Evolutionary conservation across 2,888 invertebrate species (phyloP), one percentile per base, ranked within the genome.

Genomic region (Tinea trinotella): DNA sequence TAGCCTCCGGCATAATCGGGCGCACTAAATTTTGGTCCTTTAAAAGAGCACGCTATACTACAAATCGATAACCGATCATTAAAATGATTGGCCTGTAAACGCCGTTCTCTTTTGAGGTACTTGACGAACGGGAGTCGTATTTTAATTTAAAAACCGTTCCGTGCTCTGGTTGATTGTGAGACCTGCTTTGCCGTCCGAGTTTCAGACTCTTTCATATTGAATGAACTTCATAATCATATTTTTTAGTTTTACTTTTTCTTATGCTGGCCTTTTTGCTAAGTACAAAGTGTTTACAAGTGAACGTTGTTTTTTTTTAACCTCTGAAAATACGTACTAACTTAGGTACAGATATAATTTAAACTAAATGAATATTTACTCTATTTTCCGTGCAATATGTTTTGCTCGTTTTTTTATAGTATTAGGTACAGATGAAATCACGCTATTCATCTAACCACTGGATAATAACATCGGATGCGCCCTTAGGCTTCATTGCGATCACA

Each of bases 31-130:
- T 78, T 75, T 72, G 74, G 77, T 80, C 79, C 79, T 81, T 79
- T 74, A 70, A 68, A 77, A 71, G 70, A 74, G 74, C 81, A 79
- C 78, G 82, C 78, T 66, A 78, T 70, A 74, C 74, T 72, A 64
- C 71, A 77, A 83, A 82, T 83, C 83, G 84, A 84, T 84, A 77
- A 81, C 80, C 80, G 72, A 71, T 83, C 78, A 83, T 83, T 83
- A 84, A 76, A 82, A 83, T 83, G 82, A 84, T 82, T 82, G 80
- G 69, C 63, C 78, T 67, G 74, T 78, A 79, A 78, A 76, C 77
- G 76, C 72, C 68, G 74, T 68, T 74, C 64, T 63, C 63, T 74
- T 78, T 78, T 72, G 62, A 68, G 67, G 63, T 62, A 69, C 66
- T 76, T 74, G 76, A 76, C 76, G 78, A 74, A 79, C 80, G 71